phyloP scores from a whole-genome alignment of 2,797 vertebrate species.

The Aeoliscus strigatus region DNA sequence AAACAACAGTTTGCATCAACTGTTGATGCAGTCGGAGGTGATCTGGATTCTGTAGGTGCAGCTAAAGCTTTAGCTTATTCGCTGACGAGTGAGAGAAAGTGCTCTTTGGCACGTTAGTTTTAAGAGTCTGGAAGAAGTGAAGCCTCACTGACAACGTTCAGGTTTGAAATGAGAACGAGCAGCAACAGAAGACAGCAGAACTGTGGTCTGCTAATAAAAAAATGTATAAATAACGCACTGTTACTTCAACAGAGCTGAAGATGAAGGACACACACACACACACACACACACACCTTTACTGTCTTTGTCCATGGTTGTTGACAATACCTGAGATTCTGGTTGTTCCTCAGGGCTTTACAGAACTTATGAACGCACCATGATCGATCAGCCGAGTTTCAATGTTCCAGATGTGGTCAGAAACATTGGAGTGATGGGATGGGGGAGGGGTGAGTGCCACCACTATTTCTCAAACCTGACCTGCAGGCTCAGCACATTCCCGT shows the following conservation, averaged over 20 bases:
- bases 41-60: too few species aligned
- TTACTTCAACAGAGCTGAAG: slow-evolving; percentile 55
- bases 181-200: slow-evolving; percentile 47
- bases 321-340: slow-evolving; percentile 72
- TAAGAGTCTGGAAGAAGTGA: slow-evolving; percentile 21
- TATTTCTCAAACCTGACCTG: slow-evolving; percentile 71
- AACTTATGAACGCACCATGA: slow-evolving; percentile 43
- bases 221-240: slow-evolving; percentile 64
- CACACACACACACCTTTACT: slow-evolving; percentile 25
- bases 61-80: slow-evolving; percentile 65
- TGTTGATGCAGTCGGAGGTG: slow-evolving; percentile 33
- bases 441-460: too few species aligned
- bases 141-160: slow-evolving; percentile 62
- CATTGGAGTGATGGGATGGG: too few species aligned
- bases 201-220: slow-evolving; percentile 55
- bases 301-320: slow-evolving; percentile 47
- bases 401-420: slow-evolving; percentile 19
- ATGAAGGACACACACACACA: not conserved
- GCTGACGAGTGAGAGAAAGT: slow-evolving; percentile 48
- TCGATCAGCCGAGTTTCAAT: slow-evolving; percentile 25
- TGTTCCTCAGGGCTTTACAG: slow-evolving; percentile 65
- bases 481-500: slow-evolving; percentile 56
- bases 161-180: slow-evolving; percentile 42
- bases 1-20: slow-evolving; percentile 47
- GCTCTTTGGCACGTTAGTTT: slow-evolving; percentile 47